Evolutionary conservation across 2,797 vertebrate species (phyloP), one percentile per base, ranked within the genome.

Genomic region (Austrolebias charrua): DNA sequence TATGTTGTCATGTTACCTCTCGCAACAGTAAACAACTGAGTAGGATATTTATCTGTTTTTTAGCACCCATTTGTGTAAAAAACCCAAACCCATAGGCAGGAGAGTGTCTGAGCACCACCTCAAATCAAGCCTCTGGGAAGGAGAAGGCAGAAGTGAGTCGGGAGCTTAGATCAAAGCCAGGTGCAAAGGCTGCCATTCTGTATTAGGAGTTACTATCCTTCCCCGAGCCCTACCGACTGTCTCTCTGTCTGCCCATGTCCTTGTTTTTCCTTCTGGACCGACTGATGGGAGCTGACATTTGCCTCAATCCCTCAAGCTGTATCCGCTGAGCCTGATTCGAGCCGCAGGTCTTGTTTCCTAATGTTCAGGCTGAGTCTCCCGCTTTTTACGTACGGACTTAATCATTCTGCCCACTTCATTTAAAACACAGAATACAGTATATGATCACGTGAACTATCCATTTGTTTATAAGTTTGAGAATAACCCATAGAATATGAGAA

Each of bases 141-240:
- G 80, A 79, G 87, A 79, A 73, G 60, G 75, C 73, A 60, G 70
- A 18, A 57, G 83, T 79, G 83, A 84, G 75, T 75, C 75, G 81
- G 76, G 76, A 74, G 76, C 55, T 77, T 90, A 88, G 89, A 89
- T 88, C 80, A 88, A 81, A 85, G 87, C 88, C 91, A 91, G 88
- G 89, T 91, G 81, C 81, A 80, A 78, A 84, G 79, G 76, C 84
- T 91, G 89, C 86, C 88, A 85, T 73, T 83, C 59, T 79, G 69
- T 5, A 75, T 90, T 88, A 90, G 76, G 76, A 88, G 75, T 85
- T 77, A 86, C 81, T 71, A 70, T 54, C 69, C 68, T 55, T 75
- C 75, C 66, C 55, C 62, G 56, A 62, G 71, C 82, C 73, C 68
- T 63, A 60, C 81, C 60, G 59, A 77, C 70, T 79, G 64, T 79